Percentiles rank a stretch among this genome's conserved stretches.
These are phyloP conservation scores for Tapera naevia DNA, from an alignment of 2,797 vertebrate genomes.

Conservation along the genomic window DNA sequence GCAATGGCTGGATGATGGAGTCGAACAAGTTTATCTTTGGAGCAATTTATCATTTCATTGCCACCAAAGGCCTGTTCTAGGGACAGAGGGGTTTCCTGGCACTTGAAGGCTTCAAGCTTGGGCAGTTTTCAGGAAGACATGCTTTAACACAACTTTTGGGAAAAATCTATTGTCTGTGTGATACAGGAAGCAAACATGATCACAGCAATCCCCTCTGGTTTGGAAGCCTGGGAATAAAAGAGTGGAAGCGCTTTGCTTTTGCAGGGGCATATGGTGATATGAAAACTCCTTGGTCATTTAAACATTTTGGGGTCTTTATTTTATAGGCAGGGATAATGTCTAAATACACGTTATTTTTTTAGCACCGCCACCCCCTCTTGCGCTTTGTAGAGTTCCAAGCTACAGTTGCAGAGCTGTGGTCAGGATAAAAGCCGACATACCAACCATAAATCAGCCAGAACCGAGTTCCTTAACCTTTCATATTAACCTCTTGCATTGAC, in stretches of 20 bases:
- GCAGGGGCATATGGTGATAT: not conserved
- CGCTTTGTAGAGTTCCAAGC: slow-evolving; percentile 55
- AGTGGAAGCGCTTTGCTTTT: not conserved
- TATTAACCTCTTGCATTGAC: slow-evolving; percentile 83
- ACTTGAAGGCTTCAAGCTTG: not conserved
- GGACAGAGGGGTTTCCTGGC: not conserved
- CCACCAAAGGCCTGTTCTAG: not conserved
- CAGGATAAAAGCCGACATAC: slow-evolving; percentile 72
- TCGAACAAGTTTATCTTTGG: not conserved
- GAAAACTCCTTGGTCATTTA: slow-evolving; percentile 30
- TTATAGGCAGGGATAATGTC: slow-evolving; percentile 62
- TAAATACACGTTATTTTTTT: slow-evolving; percentile 63
- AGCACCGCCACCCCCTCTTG: slow-evolving; percentile 44
- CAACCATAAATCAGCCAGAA: slow-evolving; percentile 77
- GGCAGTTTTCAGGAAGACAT: not conserved
- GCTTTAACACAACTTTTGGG: not conserved
- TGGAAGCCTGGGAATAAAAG: not conserved
- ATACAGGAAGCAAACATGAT: slow-evolving; percentile 3
- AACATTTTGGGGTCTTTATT: slow-evolving; percentile 58
- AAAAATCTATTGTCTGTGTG: not conserved
- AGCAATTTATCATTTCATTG: not conserved
- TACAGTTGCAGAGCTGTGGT: slow-evolving; percentile 61
- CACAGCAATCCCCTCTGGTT: not conserved
- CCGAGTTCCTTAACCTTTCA: slow-evolving; percentile 78
- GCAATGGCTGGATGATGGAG: not conserved